Percentiles rank a stretch among this genome's conserved stretches.
phyloP scores from a whole-genome alignment of 2,113 vertebrate genomes.

The Apteryx mantelli region DNA sequence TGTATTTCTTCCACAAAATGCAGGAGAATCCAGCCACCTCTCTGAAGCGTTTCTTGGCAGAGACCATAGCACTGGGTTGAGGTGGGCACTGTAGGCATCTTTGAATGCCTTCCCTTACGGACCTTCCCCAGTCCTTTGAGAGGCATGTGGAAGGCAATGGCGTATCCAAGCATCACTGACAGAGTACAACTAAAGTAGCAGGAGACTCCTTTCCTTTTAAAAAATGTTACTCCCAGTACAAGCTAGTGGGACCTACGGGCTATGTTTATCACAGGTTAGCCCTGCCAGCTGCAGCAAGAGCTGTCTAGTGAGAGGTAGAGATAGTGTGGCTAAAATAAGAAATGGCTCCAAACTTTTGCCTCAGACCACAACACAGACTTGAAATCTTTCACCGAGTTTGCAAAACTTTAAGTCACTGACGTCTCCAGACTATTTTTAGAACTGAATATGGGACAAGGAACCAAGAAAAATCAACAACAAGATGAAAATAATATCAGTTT shows the following conservation, averaged over 20 bases:
- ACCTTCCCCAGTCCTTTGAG: constrained; percentile 15
- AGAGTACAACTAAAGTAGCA: background rate
- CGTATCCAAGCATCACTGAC: constrained; percentile 40
- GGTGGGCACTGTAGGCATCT: background rate
- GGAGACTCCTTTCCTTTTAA: constrained; percentile 42
- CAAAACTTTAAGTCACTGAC: background rate
- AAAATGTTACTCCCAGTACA: constrained; percentile 24
- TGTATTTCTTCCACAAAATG: background rate
- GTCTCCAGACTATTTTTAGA: background rate
- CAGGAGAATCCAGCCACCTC: background rate
- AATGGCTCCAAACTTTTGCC: constrained; percentile 27
- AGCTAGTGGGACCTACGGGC: background rate
- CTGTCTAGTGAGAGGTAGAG: background rate
- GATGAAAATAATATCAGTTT: background rate
- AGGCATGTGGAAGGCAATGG: constrained; percentile 6
- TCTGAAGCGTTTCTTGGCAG: background rate
- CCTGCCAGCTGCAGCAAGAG: background rate
- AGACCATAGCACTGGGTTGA: background rate
- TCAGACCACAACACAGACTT: constrained; percentile 2
- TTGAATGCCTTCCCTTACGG: background rate
- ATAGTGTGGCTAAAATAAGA: constrained; percentile 17
- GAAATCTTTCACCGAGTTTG: background rate
- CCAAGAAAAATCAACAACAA: background rate
- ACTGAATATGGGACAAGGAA: background rate
- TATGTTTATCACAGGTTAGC: constrained; percentile 28